Evolutionary conservation across 1,140 invertebrate species (phyloP), one percentile per base, ranked within the genome.

Genomic region (Pissodes strobi): DNA sequence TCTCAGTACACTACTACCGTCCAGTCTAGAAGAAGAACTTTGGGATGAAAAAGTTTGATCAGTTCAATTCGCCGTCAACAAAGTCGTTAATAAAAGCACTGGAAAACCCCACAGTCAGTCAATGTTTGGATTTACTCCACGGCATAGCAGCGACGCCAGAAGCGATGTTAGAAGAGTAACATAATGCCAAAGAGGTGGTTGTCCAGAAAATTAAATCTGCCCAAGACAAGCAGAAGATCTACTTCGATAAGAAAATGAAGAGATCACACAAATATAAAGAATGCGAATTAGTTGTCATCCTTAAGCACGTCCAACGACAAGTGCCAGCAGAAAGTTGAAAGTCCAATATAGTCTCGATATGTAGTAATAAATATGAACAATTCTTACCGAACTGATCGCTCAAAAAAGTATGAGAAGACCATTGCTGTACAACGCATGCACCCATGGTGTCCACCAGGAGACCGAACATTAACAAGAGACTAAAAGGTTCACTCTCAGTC

Each of bases 41-140:
- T n/a, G n/a, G n/a, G n/a, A n/a, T 8, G n/a, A n/a, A 34, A n/a
- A n/a, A n/a, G n/a, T n/a, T n/a, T n/a, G n/a, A n/a, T n/a, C n/a
- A n/a, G n/a, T n/a, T n/a, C n/a, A 34, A 6, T 34, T 34, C n/a
- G 62, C 51, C 2, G 38, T 75, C 18, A 73, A 72, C 61, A 66
- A 38, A 18, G 64, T 43, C 6, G 51, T 68, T 2, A 51, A 69
- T 30, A 68, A 67, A 30, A 43, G 66, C 1, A 72, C 64, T 0
- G 56, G 62, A 23, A 65, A 68, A 58, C 63, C 19, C 43, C 43
- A n/a, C 1, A 4, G 2, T 9, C 43, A 34, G 9, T 21, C 18
- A 46, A 46, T 46, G 19, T 15, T 34, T 34, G 30, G n/a, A 34
- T 34, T 34, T 34, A 34, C 43, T 15, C 2, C 43, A 12, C 12